Evolutionary conservation across 2,888 invertebrate genomes (phyloP).

Genomic region (Andrena dorsata): DNA sequence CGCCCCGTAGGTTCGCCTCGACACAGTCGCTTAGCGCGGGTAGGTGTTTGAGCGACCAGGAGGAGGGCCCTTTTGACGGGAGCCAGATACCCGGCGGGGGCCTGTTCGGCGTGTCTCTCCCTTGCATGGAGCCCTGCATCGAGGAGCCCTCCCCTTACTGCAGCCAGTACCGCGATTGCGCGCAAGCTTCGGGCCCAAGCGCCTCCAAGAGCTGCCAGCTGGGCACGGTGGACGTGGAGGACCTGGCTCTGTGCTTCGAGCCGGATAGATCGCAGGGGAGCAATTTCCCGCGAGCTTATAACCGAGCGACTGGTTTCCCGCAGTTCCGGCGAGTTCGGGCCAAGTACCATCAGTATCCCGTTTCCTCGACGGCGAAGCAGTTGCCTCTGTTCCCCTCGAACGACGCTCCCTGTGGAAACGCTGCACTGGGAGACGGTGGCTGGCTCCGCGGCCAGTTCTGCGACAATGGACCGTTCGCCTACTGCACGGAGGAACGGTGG

Average conservation of each 20-base stretch:
- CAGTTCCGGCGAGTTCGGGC: slow-evolving; percentile 47
- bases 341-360: slow-evolving; percentile 34
- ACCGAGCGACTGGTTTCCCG: neutral
- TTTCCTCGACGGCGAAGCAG: neutral
- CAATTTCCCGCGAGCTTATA: slow-evolving; percentile 10
- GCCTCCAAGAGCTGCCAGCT: slow-evolving; percentile 53
- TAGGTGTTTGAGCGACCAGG: neutral
- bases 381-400: neutral
- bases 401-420: neutral
- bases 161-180: slow-evolving; percentile 13
- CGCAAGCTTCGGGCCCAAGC: neutral
- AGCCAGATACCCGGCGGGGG: neutral
- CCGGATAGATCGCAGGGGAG: slow-evolving; percentile 51
- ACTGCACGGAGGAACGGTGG: slow-evolving; percentile 80
- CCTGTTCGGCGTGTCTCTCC: neutral
- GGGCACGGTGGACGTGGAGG: slow-evolving; percentile 79
- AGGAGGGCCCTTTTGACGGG: neutral
- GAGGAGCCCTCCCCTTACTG: slow-evolving; percentile 14
- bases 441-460: slow-evolving; percentile 38
- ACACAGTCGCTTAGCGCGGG: neutral
- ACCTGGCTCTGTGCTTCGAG: slow-evolving; percentile 75
- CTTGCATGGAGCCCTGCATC: neutral
- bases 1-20: slow-evolving; percentile 25
- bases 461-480: slow-evolving; percentile 57
- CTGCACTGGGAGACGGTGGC: neutral